phyloP scores from a whole-genome alignment of 2,113 vertebrate species.

The Synodontis membranacea region DNA sequence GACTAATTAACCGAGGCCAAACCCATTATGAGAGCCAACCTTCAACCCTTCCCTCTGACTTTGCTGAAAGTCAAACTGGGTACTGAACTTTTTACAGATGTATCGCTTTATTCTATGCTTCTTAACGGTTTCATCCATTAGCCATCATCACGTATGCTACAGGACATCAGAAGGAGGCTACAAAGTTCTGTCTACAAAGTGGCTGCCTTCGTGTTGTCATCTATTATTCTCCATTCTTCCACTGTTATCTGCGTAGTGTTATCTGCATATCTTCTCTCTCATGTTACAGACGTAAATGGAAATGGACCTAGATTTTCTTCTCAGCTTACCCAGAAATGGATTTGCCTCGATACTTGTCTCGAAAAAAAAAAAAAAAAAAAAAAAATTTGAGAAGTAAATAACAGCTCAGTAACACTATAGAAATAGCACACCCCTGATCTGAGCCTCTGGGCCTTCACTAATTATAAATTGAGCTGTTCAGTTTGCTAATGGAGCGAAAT shows the following conservation, averaged over 20 bases:
- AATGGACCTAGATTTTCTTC: conserved; percentile 35
- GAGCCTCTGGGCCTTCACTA: conserved; percentile 1
- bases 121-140: not conserved
- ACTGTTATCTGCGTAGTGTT: not conserved
- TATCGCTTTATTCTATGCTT: not conserved
- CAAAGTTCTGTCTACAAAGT: not conserved
- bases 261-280: conserved; percentile 21
- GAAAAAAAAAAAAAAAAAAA: conserved; percentile 34
- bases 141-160: not conserved
- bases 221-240: conserved; percentile 19
- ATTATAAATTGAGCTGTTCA: conserved; percentile 6
- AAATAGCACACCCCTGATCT: conserved; percentile 4
- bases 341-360: not conserved
- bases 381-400: conserved; percentile 2
- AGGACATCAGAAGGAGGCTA: not conserved
- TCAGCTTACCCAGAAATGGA: conserved; percentile 23
- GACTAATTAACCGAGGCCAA: conserved; percentile 47
- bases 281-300: conserved; percentile 39
- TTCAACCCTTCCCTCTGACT: not conserved
- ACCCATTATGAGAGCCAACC: conserved; percentile 36
- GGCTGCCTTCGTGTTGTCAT: conserved; percentile 8
- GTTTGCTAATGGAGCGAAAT: conserved; percentile 18
- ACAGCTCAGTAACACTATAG: not conserved
- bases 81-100: not conserved
- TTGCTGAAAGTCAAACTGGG: conserved; percentile 43